Base-by-base conservation (phyloP, 2,113 vertebrate genomes). In the Malaclemys terrapin region DNA sequence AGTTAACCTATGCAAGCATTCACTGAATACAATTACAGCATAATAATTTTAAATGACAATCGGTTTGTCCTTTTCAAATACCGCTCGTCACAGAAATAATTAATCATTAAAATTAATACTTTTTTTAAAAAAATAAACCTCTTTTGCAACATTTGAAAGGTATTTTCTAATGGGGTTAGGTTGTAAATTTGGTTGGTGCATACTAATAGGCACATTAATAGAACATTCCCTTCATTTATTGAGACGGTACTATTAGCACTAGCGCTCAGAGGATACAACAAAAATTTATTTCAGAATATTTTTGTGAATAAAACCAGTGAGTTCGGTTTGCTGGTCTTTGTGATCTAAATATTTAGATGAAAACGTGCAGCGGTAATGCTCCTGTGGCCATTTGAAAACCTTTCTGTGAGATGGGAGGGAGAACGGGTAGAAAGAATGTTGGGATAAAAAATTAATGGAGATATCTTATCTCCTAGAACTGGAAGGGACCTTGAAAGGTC, bases 31-130 rank as follows among this genome's bases (percentile, higher is more conserved):
- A 88, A 6, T 75, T 56, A 19, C 50, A 49, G 1, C 53, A 50
- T 2, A 89, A 2, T 83, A 0, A 90, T 87, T 95, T 92, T 72
- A 91, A 80, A n/a, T 49, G 27, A 11, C 1, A 8, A 65, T 14
- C 42, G 92, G 25, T 95, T 79, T 79, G 11, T 52, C 22, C 82
- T 96, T 80, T 85, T 95, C 27, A 89, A 91, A 47, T 24, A 56
- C 52, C 88, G 20, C 72, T 96, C 59, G 89, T 92, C 78, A 53
- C 12, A 59, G 38, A 89, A 97, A 96, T 87, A 96, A 94, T 85
- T 59, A 92, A 89, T 95, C 2, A 16, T 80, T 2, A 87, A 89
- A 94, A 93, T 89, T 91, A 93, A 53, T 90, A 22, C 19, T 53
- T 42, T 53, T 42, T 42, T 42, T 4, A 42, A 42, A 42, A 42